phyloP scores from a whole-genome alignment of 2,113 vertebrate species.

The Cyanocitta stelleri region DNA sequence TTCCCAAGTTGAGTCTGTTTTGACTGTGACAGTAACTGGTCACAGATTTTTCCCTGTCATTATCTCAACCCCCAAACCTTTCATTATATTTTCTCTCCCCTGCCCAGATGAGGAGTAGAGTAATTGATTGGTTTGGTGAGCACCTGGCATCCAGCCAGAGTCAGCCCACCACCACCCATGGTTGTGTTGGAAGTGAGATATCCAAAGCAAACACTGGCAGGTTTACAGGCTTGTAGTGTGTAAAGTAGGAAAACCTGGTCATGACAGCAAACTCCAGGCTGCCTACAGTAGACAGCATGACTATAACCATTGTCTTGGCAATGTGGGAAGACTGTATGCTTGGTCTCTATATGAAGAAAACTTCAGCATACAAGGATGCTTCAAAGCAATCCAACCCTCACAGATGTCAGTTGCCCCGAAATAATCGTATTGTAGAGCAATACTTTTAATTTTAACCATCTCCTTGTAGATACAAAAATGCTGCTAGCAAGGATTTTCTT shows the following conservation, averaged over 20 bases:
- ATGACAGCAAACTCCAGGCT: neutral
- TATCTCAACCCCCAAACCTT: accelerated
- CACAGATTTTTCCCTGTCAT: neutral
- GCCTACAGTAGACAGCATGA: neutral
- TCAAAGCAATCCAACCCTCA: neutral
- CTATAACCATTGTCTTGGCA: neutral
- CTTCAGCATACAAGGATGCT: neutral
- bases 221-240: neutral
- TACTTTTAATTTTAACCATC: neutral
- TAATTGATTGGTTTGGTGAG: neutral
- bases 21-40: neutral
- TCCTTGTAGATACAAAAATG: neutral
- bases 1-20: neutral
- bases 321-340: neutral
- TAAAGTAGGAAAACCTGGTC: neutral
- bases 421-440: neutral
- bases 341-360: neutral
- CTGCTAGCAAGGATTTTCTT: too few species aligned
- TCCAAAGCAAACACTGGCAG: neutral
- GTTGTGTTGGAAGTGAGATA: neutral
- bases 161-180: neutral
- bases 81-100: neutral
- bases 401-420: neutral
- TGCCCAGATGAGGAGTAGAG: neutral
- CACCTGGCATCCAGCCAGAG: neutral